phyloP scores from a whole-genome alignment of 2,113 vertebrate genomes.

The Tachuris rubrigastra region DNA sequence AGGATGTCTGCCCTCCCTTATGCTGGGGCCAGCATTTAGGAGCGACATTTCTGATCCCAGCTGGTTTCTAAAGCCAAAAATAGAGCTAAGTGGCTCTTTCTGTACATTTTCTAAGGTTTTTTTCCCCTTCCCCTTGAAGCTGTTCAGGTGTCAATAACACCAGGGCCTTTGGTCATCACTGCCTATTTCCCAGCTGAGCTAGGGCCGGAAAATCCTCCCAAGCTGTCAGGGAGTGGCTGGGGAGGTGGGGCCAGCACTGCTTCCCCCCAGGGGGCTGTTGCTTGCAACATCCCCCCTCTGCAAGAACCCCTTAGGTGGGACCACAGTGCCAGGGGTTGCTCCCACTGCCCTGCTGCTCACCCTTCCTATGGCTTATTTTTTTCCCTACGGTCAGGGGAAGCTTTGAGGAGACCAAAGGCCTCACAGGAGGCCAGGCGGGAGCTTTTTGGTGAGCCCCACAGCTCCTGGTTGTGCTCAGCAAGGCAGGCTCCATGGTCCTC shows the following conservation, averaged over 20 bases:
- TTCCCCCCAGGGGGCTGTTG: neutral
- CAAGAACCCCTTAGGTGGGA: neutral
- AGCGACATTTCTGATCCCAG: neutral
- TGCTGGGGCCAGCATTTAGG: accelerated
- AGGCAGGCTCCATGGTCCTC: neutral
- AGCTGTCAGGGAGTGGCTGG: accelerated
- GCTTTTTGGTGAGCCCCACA: neutral
- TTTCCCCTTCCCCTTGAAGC: neutral
- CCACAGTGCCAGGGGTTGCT: accelerated
- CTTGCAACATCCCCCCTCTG: neutral
- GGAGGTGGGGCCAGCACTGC: neutral
- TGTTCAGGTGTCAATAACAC: constrained; percentile 29
- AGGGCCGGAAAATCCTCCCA: neutral
- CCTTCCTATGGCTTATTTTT: neutral
- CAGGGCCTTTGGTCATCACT: neutral
- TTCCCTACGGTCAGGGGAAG: neutral
- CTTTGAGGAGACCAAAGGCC: neutral
- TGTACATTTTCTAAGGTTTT: neutral
- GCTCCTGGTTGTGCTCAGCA: neutral
- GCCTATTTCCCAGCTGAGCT: neutral
- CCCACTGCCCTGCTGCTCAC: accelerated
- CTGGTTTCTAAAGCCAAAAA: constrained; percentile 28
- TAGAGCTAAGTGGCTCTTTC: neutral
- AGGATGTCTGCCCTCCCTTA: accelerated
- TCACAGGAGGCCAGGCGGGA: neutral